A percentile compares a stretch with the other conserved stretches of the same genome.
phyloP scores from a whole-genome alignment of 2,113 vertebrate genomes.

The Cinclus mexicanus region DNA sequence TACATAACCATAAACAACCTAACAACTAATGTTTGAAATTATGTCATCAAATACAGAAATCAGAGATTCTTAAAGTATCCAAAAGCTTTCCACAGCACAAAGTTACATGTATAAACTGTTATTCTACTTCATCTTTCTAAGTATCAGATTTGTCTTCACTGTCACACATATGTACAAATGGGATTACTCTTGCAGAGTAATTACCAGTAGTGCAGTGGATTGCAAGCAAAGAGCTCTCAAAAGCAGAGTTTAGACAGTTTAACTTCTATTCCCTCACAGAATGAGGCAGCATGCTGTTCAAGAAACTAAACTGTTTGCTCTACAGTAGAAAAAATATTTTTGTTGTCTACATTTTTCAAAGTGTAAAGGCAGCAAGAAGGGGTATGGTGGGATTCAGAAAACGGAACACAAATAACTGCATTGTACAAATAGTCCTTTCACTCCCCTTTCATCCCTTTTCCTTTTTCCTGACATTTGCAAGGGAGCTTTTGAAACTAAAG shows the following conservation, averaged over 20 bases:
- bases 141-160: background rate
- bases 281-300: background rate
- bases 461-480: background rate
- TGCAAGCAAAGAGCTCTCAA: background rate
- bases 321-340: background rate
- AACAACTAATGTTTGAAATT: background rate
- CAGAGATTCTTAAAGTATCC: background rate
- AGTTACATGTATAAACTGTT: background rate
- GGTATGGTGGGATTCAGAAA: background rate
- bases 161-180: accelerated
- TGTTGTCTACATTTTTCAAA: background rate
- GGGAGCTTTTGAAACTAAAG: background rate
- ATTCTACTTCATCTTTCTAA: background rate
- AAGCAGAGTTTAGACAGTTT: background rate
- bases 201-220: background rate
- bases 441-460: background rate
- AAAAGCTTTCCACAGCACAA: background rate
- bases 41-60: background rate
- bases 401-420: background rate
- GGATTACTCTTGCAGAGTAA: background rate
- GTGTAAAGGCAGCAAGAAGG: background rate
- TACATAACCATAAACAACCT: background rate
- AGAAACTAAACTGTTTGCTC: background rate
- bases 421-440: background rate
- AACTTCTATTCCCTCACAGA: background rate